These are phyloP conservation scores for Lepetodrilus schrolli DNA, from an alignment of 2,888 invertebrate genomes.

Conservation along the genomic window DNA sequence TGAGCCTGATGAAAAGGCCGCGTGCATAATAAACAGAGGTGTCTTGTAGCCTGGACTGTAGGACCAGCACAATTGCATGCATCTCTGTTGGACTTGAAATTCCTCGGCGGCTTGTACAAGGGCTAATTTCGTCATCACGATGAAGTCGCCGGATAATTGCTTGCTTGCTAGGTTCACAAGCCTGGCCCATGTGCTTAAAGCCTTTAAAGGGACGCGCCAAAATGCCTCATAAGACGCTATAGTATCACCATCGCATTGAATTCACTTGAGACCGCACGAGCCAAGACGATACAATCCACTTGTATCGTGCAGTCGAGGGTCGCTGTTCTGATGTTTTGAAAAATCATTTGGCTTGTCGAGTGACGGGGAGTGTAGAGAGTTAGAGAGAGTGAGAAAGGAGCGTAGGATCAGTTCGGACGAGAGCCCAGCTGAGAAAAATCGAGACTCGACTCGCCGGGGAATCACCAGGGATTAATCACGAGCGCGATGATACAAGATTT, in stretches of 20 bases:
- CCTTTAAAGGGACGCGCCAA: not conserved
- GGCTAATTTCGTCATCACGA: slow-evolving; percentile 14
- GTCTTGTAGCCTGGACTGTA: not conserved
- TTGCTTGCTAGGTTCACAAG: not conserved
- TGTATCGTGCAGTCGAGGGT: too few species aligned
- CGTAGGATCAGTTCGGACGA: too few species aligned
- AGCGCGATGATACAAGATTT: slow-evolving; percentile 12
- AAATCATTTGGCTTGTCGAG: slow-evolving; percentile 20
- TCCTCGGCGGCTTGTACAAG: slow-evolving; percentile 19
- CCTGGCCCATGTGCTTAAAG: not conserved
- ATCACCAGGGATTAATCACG: slow-evolving; percentile 20
- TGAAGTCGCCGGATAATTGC: not conserved
- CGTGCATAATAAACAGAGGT: slow-evolving; percentile 2
- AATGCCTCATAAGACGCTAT: slow-evolving; percentile 6
- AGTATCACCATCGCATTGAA: slow-evolving; percentile 6
- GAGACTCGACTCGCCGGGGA: not conserved
- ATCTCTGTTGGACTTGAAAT: not conserved
- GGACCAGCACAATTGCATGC: not conserved
- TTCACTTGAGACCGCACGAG: slow-evolving; percentile 15
- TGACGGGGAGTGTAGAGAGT: too few species aligned
- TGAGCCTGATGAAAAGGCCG: not conserved
- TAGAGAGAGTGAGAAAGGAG: too few species aligned
- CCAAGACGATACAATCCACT: too few species aligned
- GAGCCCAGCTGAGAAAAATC: not conserved
- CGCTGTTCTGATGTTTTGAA: not conserved